Evolutionary conservation across 53 echinoderm and acorn worm genomes (phyloP).

Genomic region (Mesocentrotus franciscanus): DNA sequence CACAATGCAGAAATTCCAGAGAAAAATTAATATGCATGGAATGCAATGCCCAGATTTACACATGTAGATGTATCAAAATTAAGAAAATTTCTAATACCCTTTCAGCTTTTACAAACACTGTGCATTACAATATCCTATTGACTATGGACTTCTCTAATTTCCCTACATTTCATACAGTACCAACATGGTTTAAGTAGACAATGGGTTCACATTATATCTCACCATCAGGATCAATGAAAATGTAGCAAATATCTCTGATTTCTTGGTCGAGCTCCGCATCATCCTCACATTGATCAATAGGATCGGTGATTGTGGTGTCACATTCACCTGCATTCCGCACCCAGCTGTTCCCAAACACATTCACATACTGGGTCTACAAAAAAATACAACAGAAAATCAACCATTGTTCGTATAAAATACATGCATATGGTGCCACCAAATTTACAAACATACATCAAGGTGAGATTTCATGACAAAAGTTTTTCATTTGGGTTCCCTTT

Average conservation of each 20-base stretch:
- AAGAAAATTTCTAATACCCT: too few relatives aligned
- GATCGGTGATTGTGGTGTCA: slow-evolving; percentile 63
- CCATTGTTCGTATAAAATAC: not conserved
- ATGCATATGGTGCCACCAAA: not conserved
- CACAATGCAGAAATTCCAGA: too few relatives aligned
- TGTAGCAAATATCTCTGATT: slow-evolving; percentile 67
- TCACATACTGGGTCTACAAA: slow-evolving; percentile 61
- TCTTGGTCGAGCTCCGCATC: slow-evolving; percentile 44
- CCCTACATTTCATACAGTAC: too few relatives aligned
- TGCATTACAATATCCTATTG: too few relatives aligned
- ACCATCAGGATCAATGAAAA: slow-evolving; percentile 62
- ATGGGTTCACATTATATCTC: not conserved
- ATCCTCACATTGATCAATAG: slow-evolving; percentile 64
- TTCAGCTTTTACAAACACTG: too few relatives aligned
- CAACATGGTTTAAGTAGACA: too few relatives aligned
- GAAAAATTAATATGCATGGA: too few relatives aligned
- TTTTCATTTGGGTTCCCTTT: too few relatives aligned
- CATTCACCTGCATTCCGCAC: slow-evolving; percentile 64
- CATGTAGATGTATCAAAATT: too few relatives aligned
- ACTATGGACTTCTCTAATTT: too few relatives aligned
- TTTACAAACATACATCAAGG: too few relatives aligned
- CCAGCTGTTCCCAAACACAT: slow-evolving; percentile 83
- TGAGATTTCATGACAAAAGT: not conserved
- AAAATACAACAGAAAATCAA: not conserved
- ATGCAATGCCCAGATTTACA: too few relatives aligned